A percentile compares a stretch with the other conserved stretches of the same genome.
Evolutionary conservation across 2,113 vertebrate genomes (phyloP).

Genomic region (Cebidichthys violaceus): DNA sequence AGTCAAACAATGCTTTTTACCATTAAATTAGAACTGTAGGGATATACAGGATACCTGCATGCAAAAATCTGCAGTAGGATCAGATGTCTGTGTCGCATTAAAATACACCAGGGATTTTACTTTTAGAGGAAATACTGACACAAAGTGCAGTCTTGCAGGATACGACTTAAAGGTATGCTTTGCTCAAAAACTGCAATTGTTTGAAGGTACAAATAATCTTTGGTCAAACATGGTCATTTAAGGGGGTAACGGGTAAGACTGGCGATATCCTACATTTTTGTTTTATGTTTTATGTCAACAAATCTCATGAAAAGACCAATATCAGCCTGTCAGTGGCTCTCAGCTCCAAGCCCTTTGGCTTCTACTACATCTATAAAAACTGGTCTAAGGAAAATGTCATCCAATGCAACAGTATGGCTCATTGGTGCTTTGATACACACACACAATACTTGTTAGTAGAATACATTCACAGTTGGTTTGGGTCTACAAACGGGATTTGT

Average conservation of each 20-base stretch:
- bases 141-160: neutral
- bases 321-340: neutral
- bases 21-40: neutral
- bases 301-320: neutral
- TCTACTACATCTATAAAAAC: neutral
- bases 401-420: neutral
- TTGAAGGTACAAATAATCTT: too few relatives aligned
- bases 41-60: conserved; percentile 6
- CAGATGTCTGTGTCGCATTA: conserved; percentile 25
- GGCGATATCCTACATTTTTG: neutral
- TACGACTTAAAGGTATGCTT: neutral
- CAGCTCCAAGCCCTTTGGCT: neutral
- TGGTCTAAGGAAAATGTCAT: neutral
- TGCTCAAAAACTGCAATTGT: too few relatives aligned
- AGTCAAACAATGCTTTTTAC: neutral
- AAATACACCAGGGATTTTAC: conserved; percentile 30
- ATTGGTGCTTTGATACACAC: neutral
- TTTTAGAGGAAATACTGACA: conserved; percentile 5
- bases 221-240: neutral
- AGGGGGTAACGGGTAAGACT: neutral
- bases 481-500: neutral
- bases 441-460: neutral
- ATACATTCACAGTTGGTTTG: neutral
- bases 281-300: too few relatives aligned
- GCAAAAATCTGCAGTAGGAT: conserved; percentile 7